Base-by-base conservation (phyloP, 2,888 invertebrate genomes). In the Cotesia congregata region DNA sequence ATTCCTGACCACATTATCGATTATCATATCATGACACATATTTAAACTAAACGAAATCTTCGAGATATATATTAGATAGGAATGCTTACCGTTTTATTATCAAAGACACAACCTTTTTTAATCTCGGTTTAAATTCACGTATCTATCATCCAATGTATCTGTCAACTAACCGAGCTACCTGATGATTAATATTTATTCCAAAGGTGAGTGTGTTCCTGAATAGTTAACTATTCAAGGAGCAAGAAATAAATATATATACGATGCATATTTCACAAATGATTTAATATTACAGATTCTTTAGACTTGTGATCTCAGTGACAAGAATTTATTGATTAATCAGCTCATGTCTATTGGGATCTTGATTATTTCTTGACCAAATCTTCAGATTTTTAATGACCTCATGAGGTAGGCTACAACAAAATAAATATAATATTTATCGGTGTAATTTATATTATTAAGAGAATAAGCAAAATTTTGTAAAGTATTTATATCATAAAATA, bases 1-100 rank as follows among this genome's bases (percentile, higher is more conserved):
- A 30, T 30, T 30, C 83, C 86, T 86, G 86, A 84, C 83, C 84
- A 84, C 82, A 83, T 85, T 87, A 87, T 87, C 86, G 85, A 87
- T 87, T 84, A 85, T 86, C 86, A 84, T 83, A 82, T 65, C 40
- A 65, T 77, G 30, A 30, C 30, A 71, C 73, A 73, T 65, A 59
- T 39, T 80, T 83, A 62, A 72, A 64, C 50, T 50, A 50, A 50
- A 12, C 2, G 12, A 64, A 72, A 64, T 72, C 72, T 64, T 20
- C 64, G 30, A n/a, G 7, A 65, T 67, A 40, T 70, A 38, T 50
- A 69, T 50, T 50, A 12, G 64, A 64, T 41, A 20, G 20, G 39
- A 72, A 62, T 20, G 40, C 40, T 40, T 39, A n/a, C 12, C 7
- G 40, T 40, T 72, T 39, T 72, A 59, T 50, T 30, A 61, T 15